Base-by-base conservation (phyloP, 2,888 invertebrate genomes). In the Hedychridium roseum region DNA sequence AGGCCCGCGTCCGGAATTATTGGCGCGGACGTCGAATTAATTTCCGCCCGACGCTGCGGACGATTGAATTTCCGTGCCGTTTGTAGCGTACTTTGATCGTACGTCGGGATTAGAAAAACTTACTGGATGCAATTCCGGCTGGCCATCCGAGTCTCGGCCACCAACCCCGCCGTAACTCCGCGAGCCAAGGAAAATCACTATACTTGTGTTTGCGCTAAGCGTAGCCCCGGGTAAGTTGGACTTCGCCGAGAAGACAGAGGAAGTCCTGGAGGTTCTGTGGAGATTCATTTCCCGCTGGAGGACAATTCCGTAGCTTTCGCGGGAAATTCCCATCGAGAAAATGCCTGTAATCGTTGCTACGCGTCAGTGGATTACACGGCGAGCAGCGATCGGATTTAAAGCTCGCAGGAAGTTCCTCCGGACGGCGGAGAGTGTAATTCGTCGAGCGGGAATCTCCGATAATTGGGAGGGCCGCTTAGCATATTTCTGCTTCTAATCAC, bases 1-100 rank as follows among this genome's bases (percentile, higher is more conserved):
- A 43, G 31, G 46, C 38, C 17, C 46, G 53, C 44, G 59, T 54
- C 54, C 66, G 68, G 73, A 71, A 75, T 77, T 76, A 77, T 76
- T 70, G 72, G 66, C 71, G 66, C 61, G 68, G 66, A 70, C 70
- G 67, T 65, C 64, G 70, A 73, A 74, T 74, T 74, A 73, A 75
- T 75, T 76, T 62, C 64, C 56, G 50, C 45, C 56, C 46, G n/a
- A 14, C 43, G 37, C 44, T 46, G 57, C 53, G 51, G 42, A 48
- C 54, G 54, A 64, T 64, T 64, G 57, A 64, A 64, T 64, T 57
- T 50, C 51, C 54, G 57, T 53, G 45, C 50, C 50, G 53, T 57
- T 57, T 48, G 54, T 47, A 53, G 23, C 41, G 47, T 35, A 40
- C 40, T 46, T 41, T 18, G 28, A 42, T 49, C 62, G 50, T 57